phyloP scores from a whole-genome alignment of 2,113 vertebrate genomes.

The Panthera tigris region DNA sequence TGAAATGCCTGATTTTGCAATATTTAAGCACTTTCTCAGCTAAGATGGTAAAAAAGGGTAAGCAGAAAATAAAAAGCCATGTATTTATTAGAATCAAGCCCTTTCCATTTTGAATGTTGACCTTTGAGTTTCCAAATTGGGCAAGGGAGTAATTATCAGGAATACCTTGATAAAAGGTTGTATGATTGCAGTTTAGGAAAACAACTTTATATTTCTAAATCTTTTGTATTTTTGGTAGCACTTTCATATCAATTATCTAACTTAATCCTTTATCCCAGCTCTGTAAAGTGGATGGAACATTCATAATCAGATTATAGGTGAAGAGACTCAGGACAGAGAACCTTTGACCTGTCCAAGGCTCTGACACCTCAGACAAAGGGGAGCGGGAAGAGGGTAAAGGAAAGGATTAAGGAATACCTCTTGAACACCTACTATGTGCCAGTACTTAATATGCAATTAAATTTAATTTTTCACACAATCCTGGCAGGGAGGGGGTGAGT shows the following conservation, averaged over 20 bases:
- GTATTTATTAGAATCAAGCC: slow-evolving; percentile 46
- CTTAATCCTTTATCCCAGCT: slow-evolving; percentile 7
- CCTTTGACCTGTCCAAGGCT: background rate
- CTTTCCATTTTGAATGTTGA: slow-evolving; percentile 62
- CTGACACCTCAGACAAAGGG: background rate
- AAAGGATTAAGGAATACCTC: background rate
- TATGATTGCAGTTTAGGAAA: slow-evolving; percentile 2
- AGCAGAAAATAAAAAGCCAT: slow-evolving; percentile 63
- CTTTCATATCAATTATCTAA: slow-evolving; percentile 34
- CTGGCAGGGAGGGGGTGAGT: background rate
- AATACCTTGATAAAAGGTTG: slow-evolving; percentile 62
- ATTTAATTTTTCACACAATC: background rate
- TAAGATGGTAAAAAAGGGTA: slow-evolving; percentile 56
- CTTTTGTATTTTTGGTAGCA: slow-evolving; percentile 51
- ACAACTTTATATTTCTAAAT: slow-evolving; percentile 63
- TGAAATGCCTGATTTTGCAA: slow-evolving; percentile 39
- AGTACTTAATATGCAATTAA: background rate
- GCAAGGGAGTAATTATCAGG: slow-evolving; percentile 63
- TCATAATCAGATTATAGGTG: background rate
- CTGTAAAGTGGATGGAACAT: background rate
- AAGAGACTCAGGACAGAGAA: background rate
- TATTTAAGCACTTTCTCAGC: slow-evolving; percentile 66
- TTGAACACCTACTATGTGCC: background rate
- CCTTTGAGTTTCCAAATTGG: slow-evolving; percentile 70
- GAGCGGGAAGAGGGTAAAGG: background rate